A percentile compares a stretch with the other conserved stretches of the same genome.
phyloP scores from a whole-genome alignment of 2,113 vertebrate genomes.

The Catharus bicknelli region DNA sequence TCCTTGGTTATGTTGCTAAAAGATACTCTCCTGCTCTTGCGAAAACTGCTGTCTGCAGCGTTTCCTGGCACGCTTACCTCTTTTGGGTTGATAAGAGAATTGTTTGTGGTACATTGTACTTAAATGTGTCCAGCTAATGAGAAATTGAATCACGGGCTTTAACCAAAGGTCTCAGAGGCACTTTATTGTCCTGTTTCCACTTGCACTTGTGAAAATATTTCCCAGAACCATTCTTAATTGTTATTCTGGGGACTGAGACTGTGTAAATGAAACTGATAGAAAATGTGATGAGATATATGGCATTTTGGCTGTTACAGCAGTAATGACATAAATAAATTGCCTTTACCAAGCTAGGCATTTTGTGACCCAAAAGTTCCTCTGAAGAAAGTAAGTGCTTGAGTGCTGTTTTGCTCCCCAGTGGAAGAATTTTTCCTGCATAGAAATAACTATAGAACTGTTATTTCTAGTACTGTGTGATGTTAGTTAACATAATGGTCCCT shows the following conservation, averaged over 20 bases:
- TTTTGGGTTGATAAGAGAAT: background rate
- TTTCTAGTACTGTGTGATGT: background rate
- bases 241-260: background rate
- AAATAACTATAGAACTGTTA: background rate
- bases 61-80: fast-evolving
- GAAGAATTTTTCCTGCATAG: background rate
- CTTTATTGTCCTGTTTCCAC: background rate
- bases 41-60: background rate
- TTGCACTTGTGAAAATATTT: background rate
- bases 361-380: background rate
- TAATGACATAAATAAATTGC: background rate
- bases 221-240: background rate
- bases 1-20: background rate
- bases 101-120: background rate
- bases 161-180: background rate
- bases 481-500: background rate
- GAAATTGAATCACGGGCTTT: background rate
- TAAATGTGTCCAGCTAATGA: background rate
- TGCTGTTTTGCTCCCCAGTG: background rate
- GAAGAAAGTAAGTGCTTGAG: background rate
- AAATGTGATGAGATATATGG: background rate
- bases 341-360: background rate
- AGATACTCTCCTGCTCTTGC: background rate
- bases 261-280: background rate
- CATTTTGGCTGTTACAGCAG: background rate